Base-by-base conservation (phyloP, 2,113 vertebrate species). In the Meleagris gallopavo region DNA sequence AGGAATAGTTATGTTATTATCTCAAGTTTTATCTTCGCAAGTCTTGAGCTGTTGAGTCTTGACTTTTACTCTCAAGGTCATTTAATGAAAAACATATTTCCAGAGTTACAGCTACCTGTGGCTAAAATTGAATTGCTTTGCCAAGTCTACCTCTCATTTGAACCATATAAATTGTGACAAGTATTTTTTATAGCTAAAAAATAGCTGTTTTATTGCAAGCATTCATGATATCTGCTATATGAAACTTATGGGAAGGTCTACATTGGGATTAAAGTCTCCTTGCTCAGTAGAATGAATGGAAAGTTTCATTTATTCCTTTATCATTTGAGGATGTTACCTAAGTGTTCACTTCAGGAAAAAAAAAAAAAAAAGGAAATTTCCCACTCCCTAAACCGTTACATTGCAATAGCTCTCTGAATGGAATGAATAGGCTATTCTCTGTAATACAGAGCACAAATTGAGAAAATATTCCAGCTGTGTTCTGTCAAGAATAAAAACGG, bases 81-180 rank as follows among this genome's bases (percentile, higher is more conserved):
- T 90, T 80, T 50, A 82, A 87, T 80, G 71, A 92, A 93, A 89
- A 82, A 2, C 30, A 83, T 57, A 74, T 91, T 87, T 61, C 71
- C 84, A 50, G 45, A 78, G 14, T 58, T 93, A 77, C 67, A 83
- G 50, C 41, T 87, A 92, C 62, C 86, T 91, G 50, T 89, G 71
- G n/a, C 21, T 92, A 88, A 87, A 80, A 76, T 14, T 79, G 48
- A 27, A 85, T 89, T 92, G 67, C 83, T 45, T 81, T 52, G 43
- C 69, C 66, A 84, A 75, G 40, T 30, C 46, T 67, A 43, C 36
- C 32, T 92, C 32, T 24, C 48, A 16, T 73, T 50, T 73, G 54
- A 92, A 71, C 32, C 14, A 60, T 12, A 75, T 30, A 55, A 91
- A 83, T 34, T 74, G 41, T 76, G 64, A 60, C 4, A 70, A 58